Evolutionary conservation across 2,113 vertebrate species (phyloP).

Genomic region (Asarcornis scutulata): DNA sequence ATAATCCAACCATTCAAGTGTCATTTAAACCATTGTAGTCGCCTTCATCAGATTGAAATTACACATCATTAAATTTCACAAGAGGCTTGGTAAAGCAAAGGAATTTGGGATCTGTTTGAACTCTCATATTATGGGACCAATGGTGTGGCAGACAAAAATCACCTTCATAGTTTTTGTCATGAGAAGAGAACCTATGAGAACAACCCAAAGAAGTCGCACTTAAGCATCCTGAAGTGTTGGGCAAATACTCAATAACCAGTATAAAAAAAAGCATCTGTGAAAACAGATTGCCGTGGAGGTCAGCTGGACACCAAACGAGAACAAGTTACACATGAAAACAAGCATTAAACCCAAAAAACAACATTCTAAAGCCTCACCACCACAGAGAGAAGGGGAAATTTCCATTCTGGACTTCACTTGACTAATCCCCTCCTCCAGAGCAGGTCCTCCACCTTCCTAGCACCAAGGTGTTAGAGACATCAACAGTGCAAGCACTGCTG

Average conservation of each 20-base stretch:
- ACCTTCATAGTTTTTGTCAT: neutral
- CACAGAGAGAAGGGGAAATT: neutral
- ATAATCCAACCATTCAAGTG: neutral
- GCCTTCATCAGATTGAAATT: neutral
- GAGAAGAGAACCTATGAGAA: neutral
- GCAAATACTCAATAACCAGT: neutral
- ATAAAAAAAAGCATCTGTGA: neutral
- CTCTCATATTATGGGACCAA: neutral
- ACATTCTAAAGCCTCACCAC: neutral
- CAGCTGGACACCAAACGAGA: neutral
- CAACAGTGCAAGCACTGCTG: neutral
- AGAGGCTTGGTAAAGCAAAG: neutral
- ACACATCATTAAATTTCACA: neutral
- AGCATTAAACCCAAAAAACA: neutral
- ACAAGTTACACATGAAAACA: neutral
- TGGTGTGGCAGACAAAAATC: neutral
- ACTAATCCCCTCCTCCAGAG: neutral
- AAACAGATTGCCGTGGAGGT: neutral
- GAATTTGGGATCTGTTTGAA: neutral
- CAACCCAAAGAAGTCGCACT: neutral
- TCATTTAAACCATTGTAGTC: neutral
- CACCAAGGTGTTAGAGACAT: neutral
- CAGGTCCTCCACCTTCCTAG: neutral
- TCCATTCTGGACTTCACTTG: neutral
- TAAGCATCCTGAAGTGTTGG: no score